Evolutionary conservation across 2,113 vertebrate species (phyloP), one percentile per base, ranked within the genome.

Genomic region (Muntiacus muntjak): DNA sequence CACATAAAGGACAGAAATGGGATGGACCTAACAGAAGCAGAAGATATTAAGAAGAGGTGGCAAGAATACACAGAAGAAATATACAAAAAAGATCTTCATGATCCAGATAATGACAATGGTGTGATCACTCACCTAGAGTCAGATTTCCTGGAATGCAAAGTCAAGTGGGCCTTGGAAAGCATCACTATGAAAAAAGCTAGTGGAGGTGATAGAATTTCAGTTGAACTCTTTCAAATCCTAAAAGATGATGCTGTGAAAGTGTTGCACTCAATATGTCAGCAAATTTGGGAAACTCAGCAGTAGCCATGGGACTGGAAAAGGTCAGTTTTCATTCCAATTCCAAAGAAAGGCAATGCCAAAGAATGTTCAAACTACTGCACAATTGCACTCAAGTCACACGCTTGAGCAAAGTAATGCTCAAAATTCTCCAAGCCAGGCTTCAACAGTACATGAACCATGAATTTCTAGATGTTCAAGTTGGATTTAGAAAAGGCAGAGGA

Each of bases 401-500:
- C 60, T 64, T 36, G 36, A 64, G 60, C 6, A 64, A 64, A 64
- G 14, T 33, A 33, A 64, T 33, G 14, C 60, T 64, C 14, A 64
- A 64, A 64, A 33, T 64, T 64, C 60, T 64, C 60, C 14, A 64
- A 33, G 14, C 60, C 14, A 64, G 30, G 3, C 30, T 64, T 64
- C 60, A 64, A 64, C 14, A 64, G 30, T 64, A 64, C 3, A 0
- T 4, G 60, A 64, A 64, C 14, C 0, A 0, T 16, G 60, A 64
- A 16, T 1, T 33, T 64, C 30, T 33, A 64, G 60, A 33, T 64
- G 30, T 33, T 64, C 60, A 64, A 7, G 60, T 7, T 64, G 30
- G 30, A 33, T 64, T 64, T 64, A 64, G 60, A 64, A 64, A 64
- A 64, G 60, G 60, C 30, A 64, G 60, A 16, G 60, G 30, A 64